A percentile compares a stretch with the other conserved stretches of the same genome.
Evolutionary conservation across 2,797 vertebrate genomes (phyloP).

Genomic region (Enteromius unitaeniatus): DNA sequence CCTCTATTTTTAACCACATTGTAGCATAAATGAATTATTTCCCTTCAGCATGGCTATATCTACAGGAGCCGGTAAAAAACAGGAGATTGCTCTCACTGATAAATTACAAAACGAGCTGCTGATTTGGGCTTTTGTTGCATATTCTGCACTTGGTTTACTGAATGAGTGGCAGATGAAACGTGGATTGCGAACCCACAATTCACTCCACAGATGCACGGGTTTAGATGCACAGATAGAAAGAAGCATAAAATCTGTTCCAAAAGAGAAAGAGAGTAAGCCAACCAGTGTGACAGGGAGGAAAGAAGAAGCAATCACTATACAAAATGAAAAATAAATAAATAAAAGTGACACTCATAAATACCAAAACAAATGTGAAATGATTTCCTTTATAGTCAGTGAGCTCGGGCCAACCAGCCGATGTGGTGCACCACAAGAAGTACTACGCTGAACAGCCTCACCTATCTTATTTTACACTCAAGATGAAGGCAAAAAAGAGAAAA

Average conservation of each 20-base stretch:
- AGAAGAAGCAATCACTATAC: slow-evolving; percentile 58
- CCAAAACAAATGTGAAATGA: slow-evolving; percentile 73
- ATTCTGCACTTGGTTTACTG: slow-evolving; percentile 38
- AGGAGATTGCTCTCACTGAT: not conserved
- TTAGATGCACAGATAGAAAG: slow-evolving; percentile 58
- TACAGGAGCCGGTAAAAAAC: slow-evolving; percentile 10
- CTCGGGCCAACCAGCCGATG: slow-evolving; percentile 56
- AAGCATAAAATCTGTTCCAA: slow-evolving; percentile 32
- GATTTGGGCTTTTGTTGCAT: slow-evolving; percentile 13
- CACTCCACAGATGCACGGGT: slow-evolving; percentile 38
- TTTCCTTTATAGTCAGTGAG: slow-evolving; percentile 67
- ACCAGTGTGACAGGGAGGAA: slow-evolving; percentile 26
- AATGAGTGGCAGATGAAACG: slow-evolving; percentile 51
- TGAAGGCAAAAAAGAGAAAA: slow-evolving; percentile 11
- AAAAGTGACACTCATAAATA: slow-evolving; percentile 68
- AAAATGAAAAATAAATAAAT: slow-evolving; percentile 72
- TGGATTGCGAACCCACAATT: slow-evolving; percentile 38
- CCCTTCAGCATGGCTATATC: slow-evolving; percentile 20
- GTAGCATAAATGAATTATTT: slow-evolving; percentile 27
- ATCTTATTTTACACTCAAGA: slow-evolving; percentile 43
- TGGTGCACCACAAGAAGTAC: slow-evolving; percentile 56
- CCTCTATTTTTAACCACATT: slow-evolving; percentile 27
- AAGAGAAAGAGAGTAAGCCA: slow-evolving; percentile 46
- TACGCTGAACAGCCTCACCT: slow-evolving; percentile 57
- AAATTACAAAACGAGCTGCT: slow-evolving; percentile 30